These are phyloP conservation scores for Hydrolagus colliei DNA, from an alignment of 2,797 vertebrate species.

Conservation along the genomic window DNA sequence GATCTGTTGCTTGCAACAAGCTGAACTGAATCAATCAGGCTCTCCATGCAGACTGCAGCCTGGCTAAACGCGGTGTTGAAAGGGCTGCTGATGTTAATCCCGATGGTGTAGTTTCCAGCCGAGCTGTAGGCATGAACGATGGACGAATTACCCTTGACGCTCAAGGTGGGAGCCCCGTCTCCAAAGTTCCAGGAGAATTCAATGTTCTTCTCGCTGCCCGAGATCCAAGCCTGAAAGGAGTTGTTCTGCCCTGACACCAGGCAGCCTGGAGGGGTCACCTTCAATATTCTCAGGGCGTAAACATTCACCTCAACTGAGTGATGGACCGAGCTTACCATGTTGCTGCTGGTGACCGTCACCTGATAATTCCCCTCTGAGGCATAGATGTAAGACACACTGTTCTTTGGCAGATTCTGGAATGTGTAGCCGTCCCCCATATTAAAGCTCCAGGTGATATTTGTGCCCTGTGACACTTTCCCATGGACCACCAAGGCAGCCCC, in stretches of 20 bases:
- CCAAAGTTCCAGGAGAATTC: slow-evolving; percentile 61
- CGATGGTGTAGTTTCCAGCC: slow-evolving; percentile 48
- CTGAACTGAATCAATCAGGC: slow-evolving; percentile 43
- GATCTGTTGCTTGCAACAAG: slow-evolving; percentile 40
- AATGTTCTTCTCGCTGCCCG: slow-evolving; percentile 45
- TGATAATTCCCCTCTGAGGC: slow-evolving; percentile 53
- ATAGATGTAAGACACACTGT: slow-evolving; percentile 51
- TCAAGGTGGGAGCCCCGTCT: slow-evolving; percentile 44
- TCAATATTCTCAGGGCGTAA: slow-evolving; percentile 47
- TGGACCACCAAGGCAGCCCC: slow-evolving; percentile 45
- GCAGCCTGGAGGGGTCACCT: slow-evolving; percentile 50
- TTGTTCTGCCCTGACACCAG: slow-evolving; percentile 41
- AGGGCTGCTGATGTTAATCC: slow-evolving; percentile 49
- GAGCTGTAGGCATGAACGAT: slow-evolving; percentile 48
- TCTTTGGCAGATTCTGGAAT: slow-evolving; percentile 42
- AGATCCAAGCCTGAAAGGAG: slow-evolving; percentile 48
- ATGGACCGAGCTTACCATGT: slow-evolving; percentile 45
- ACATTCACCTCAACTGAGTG: slow-evolving; percentile 48
- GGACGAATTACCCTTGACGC: slow-evolving; percentile 45
- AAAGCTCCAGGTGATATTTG: slow-evolving; percentile 55
- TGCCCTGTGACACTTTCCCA: slow-evolving; percentile 49
- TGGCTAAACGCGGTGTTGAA: slow-evolving; percentile 39
- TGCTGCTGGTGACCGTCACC: slow-evolving; percentile 49
- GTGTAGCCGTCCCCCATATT: slow-evolving; percentile 60
- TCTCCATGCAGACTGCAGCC: slow-evolving; percentile 51